Evolutionary conservation across 2,113 vertebrate species (phyloP), one percentile per base, ranked within the genome.

Genomic region (Lamprotornis superbus): DNA sequence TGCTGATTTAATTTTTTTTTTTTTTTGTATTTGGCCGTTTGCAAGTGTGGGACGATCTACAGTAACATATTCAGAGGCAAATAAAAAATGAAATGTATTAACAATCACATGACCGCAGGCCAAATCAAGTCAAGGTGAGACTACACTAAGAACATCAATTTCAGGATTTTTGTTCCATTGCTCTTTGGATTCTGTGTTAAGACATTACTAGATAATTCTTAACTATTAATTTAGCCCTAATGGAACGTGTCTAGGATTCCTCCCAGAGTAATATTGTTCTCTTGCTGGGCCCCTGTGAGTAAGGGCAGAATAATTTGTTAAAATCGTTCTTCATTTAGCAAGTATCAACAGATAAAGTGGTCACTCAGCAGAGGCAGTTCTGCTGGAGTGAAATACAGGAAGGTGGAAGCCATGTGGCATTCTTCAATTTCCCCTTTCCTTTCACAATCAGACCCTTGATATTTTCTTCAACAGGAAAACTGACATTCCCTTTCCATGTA

Each of bases 401-500:
- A 96, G 83, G 73, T 95, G 23, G 80, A 91, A 92, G 55, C 90
- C 86, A 77, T 67, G 84, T 28, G 76, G 76, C 80, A 87, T 87
- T 92, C 89, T 87, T 89, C 83, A 55, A 27, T 79, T 96, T 95
- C 92, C 91, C 93, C 76, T 81, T 81, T 95, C 80, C 78, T 89
- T 97, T 93, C 84, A 82, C 93, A 90, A 22, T 49, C 87, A 79
- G 89, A 71, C 69, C 65, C 88, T 89, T 84, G 90, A 35, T 93
- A 90, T 85, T 97, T 90, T 95, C 93, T 64, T 84, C 80, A 19
- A 79, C 96, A 84, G 94, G 96, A 97, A 95, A 84, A 77, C 86
- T 73, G 85, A 57, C 57, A 9, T 89, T 79, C 85, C 53, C 31
- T 21, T 47, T 86, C 89, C 20, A 13, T 59, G 70, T n/a, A 71